Base-by-base conservation (phyloP, 2,113 vertebrate genomes). In the Ailuropoda melanoleuca region DNA sequence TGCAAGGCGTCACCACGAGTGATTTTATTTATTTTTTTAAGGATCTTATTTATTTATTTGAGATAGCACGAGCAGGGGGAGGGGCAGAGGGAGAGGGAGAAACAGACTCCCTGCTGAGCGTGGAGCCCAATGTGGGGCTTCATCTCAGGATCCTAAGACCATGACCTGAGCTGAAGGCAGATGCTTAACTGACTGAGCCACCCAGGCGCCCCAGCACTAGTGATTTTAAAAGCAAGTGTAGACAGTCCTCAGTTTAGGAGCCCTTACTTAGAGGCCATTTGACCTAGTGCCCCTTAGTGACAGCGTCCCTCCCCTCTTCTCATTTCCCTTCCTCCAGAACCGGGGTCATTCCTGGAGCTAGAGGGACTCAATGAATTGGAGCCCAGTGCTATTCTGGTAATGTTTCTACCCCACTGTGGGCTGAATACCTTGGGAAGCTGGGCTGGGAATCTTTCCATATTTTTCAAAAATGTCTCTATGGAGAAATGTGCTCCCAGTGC, bases 401-500 rank as follows among this genome's bases (percentile, higher is more conserved):
- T 39, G 10, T 26, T 66, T 84, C 90, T 84, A 1, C 24, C 39
- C 55, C n/a, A 58, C 50, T 29, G 43, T 75, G 77, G 48, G 29
- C 92, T 89, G 58, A 86, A 75, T 58, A 66, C 24, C 87, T 78
- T 8, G 62, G 68, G 48, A 87, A 53, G 26, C 60, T 6, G 74
- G 66, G 48, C 58, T 88, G 46, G 86, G 55, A 92, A 64, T 84
- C 92, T 80, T 82, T 82, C 68, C 55, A 4, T 70, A 29, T 26
- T 97, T 95, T 93, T 34, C 11, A 95, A 39, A 92, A 91, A 31
- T 72, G 55, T 95, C 58, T 90, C 78, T 64, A 0, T 72, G 50
- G 88, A 85, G 55, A 95, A 83, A 55, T 87, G 55, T 75, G 58
- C 21, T 86, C 29, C 29, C 17, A 29, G 37, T 64, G 62, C 90